Evolutionary conservation across 2,888 invertebrate species (phyloP).

Genomic region (Epinotia nisella): DNA sequence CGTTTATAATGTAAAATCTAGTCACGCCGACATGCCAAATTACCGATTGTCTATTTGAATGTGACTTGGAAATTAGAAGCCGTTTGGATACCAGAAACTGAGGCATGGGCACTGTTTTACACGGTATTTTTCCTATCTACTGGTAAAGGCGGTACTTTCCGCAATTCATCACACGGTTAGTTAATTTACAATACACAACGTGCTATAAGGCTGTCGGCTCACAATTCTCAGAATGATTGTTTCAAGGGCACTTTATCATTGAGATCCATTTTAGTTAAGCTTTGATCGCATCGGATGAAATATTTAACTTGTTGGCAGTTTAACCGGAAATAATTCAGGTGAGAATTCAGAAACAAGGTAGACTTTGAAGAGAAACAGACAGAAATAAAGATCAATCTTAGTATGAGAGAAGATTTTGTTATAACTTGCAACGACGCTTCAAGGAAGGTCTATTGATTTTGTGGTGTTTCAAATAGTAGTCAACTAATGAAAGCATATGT

Average conservation of each 20-base stretch:
- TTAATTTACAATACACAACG: constrained; percentile 67
- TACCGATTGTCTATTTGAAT: constrained; percentile 23
- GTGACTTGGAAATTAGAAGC: constrained; percentile 15
- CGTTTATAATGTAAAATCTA: constrained; percentile 7
- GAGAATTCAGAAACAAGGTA: not conserved
- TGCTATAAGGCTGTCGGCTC: constrained; percentile 56
- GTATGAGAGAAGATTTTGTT: not conserved
- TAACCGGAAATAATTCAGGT: not conserved
- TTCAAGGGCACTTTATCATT: constrained; percentile 51
- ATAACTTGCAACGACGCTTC: not conserved
- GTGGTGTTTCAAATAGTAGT: too few species aligned
- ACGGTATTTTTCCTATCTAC: constrained; percentile 62
- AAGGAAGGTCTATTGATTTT: too few species aligned
- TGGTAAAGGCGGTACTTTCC: constrained; percentile 67
- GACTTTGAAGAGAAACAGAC: too few species aligned
- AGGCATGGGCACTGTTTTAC: constrained; percentile 17
- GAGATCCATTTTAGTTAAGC: constrained; percentile 27
- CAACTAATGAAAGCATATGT: too few species aligned
- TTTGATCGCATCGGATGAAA: constrained; percentile 19
- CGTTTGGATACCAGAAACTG: constrained; percentile 4
- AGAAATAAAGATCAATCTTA: too few species aligned
- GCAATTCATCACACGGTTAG: constrained; percentile 74
- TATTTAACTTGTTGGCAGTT: not conserved
- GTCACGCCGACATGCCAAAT: constrained; percentile 16
- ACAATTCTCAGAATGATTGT: constrained; percentile 51